Base-by-base conservation (phyloP, 2,797 vertebrate genomes). In the Babyrousa celebensis region DNA sequence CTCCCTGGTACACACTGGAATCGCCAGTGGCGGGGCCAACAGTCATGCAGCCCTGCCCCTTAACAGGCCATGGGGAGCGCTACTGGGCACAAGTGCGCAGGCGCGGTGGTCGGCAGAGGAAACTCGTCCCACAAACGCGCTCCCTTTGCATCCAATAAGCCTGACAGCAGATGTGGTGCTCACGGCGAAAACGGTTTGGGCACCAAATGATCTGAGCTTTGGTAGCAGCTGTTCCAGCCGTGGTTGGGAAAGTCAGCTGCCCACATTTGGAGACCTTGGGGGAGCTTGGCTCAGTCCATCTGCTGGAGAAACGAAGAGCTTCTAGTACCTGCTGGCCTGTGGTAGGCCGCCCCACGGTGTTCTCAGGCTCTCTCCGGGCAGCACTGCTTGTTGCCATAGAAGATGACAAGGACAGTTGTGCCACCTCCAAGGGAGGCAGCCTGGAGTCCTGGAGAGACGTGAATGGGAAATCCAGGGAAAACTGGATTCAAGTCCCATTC, bases 91-190 rank as follows among this genome's bases (percentile, higher is more conserved):
- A 1, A 32, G 27, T 14, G 10, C 71, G n/a, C 20, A 10, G 58
- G 10, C 20, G 0, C 0, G 5, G 9, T 58, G 6, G 1, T 5
- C 1, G 0, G 0, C 17, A 12, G 18, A 27, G 16, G 5, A 20
- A 1, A 15, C 15, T 25, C 9, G 4, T 36, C 21, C 40, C 20
- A 23, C 4, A 12, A 11, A 23, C 3, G 1, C 6, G 7, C 21
- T 18, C 32, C n/a, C 63, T 48, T 12, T 20, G 40, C 18, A 6
- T 23, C 27, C 36, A 75, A 2, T 18, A 21, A 40, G 7, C 3
- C 12, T 58, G 20, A 36, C 16, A 0, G 8, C 54, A 48, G 12
- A 17, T 18, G 10, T 70, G 43, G 36, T 71, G 77, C 71, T 91
- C 32, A 70, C 63, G 12, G 16, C 29, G 43, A 29, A 84, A 67